These are phyloP conservation scores for Macaca fascicularis DNA, from an alignment of 2,113 vertebrate genomes.

Conservation along the genomic window T2T-MFA8v1.1 NC_088391.1:84551501-84552000, in stretches of 20 bases:
- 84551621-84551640: conserved; percentile 60
- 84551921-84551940: neutral
- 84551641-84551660: conserved; percentile 64
- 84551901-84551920: neutral
- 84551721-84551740: neutral
- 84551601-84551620: conserved; percentile 71
- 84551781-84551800: neutral
- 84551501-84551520: conserved; percentile 36
- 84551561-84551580: conserved; percentile 54
- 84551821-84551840: neutral
- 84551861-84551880: conserved; percentile 25
- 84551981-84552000: conserved; percentile 18
- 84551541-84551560: conserved; percentile 48
- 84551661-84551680: conserved; percentile 37
- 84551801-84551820: conserved; percentile 45
- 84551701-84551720: conserved; percentile 57
- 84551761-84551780: neutral
- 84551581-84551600: conserved; percentile 31
- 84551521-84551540: conserved; percentile 46
- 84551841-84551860: conserved; percentile 42
- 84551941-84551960: neutral
- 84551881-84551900: neutral
- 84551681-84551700: conserved; percentile 11
- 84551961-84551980: conserved; percentile 34
- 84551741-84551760: conserved; percentile 24